Evolutionary conservation across 2,888 invertebrate genomes (phyloP).

Genomic region (Temnothorax rugatulus): DNA sequence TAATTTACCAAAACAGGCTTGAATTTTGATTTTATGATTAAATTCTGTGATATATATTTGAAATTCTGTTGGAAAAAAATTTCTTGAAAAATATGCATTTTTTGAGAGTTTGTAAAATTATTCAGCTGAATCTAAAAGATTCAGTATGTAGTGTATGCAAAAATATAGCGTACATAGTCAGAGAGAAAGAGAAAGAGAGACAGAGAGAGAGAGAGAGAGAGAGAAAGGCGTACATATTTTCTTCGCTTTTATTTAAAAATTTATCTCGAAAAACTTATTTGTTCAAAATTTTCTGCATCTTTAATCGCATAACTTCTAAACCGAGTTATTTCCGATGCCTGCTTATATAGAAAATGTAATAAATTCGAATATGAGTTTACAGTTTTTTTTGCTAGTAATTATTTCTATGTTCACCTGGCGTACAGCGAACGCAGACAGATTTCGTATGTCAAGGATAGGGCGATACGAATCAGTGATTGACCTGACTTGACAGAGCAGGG

Average conservation of each 20-base stretch:
- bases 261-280: not conserved
- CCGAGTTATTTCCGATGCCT: not conserved
- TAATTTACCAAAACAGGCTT: not conserved
- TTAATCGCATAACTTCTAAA: not conserved
- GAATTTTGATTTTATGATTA: not conserved
- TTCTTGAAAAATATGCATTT: not conserved
- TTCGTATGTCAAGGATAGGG: not conserved
- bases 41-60: not conserved
- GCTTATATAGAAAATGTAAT: not conserved
- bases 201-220: not conserved
- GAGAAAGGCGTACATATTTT: not conserved
- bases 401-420: not conserved
- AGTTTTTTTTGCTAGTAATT: not conserved
- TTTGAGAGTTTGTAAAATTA: not conserved
- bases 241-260: not conserved
- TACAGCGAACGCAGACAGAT: conserved; percentile 5
- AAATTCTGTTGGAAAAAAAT: not conserved
- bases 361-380: not conserved
- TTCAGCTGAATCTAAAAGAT: not conserved
- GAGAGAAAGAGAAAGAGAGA: not conserved
- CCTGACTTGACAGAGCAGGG: conserved; percentile 8
- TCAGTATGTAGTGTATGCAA: not conserved
- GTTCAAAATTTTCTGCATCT: not conserved
- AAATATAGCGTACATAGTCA: not conserved
- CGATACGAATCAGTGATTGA: conserved; percentile 15